Evolutionary conservation across 2,888 invertebrate genomes (phyloP), one percentile per base, ranked within the genome.

Genomic region (Sarcophaga subvicina): DNA sequence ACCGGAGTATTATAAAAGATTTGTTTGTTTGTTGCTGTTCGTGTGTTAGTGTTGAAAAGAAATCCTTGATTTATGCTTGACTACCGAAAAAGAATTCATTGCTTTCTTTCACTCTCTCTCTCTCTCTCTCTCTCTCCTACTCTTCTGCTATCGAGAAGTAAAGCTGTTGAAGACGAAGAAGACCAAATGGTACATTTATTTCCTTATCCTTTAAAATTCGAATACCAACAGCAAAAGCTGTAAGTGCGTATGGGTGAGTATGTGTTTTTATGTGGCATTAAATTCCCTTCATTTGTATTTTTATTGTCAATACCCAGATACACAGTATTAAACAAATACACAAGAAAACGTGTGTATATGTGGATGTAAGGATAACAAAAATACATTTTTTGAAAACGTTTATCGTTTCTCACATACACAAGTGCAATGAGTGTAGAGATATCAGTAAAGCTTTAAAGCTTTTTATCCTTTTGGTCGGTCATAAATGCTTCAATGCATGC

Each of bases 1-100:
- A 87, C 81, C 75, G 75, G 84, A 82, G 87, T 87, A 87, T 87
- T 81, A 87, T 71, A 72, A 37, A 84, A 81, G 81, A 84, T 84
- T 87, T 87, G 87, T 84, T 83, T 79, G 63, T 64, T 64, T 14
- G 20, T 60, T 60, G 78, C 63, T 78, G 54, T 69, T 71, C 67
- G 25, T 49, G 59, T 14, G 20, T 49, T 60, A 72, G 62, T 78
- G 63, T 73, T 84, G 75, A 76, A 69, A 66, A 78, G 49, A 84
- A 87, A 84, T 87, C 87, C 84, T 84, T 87, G 87, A 87, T 87
- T 87, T 87, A 87, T 87, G 81, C 81, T 69, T 27, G 76, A 82
- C 81, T 76, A 82, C 79, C 81, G 54, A 54, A 54, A 14, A 77
- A 79, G 81, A 83, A 81, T 67, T 69, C 63, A 63, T 67, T 54